Conservation (phyloP, 1,140 invertebrate genomes). For the Apis dorsata region DNA sequence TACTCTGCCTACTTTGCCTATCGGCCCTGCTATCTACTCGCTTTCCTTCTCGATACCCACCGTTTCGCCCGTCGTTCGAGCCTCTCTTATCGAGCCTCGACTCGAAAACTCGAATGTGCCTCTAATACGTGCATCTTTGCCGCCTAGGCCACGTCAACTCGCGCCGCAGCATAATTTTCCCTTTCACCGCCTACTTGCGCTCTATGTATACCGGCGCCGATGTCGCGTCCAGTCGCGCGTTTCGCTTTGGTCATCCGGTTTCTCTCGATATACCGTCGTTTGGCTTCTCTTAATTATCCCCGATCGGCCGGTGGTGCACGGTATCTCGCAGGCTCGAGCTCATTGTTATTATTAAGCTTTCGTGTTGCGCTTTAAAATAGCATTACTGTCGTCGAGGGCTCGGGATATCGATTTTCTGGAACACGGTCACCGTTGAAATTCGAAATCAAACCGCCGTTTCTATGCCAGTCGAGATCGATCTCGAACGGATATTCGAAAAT, state of each 20-base stretch:
- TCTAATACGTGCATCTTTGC: constrained; percentile 20
- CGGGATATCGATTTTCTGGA: constrained; percentile 40
- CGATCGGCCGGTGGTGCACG: background rate
- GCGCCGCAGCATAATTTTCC: constrained; percentile 35
- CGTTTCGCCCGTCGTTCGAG: background rate
- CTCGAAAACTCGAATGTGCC: constrained; percentile 24
- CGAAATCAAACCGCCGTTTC: constrained; percentile 17
- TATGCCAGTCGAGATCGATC: too few species aligned
- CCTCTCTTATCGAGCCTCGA: background rate
- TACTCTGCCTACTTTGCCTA: background rate
- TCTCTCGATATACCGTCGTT: constrained; percentile 12
- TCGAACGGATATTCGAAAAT: background rate
- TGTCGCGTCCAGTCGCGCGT: background rate
- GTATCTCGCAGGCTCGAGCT: background rate
- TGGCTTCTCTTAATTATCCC: constrained; percentile 5
- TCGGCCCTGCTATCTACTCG: background rate
- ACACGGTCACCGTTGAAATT: constrained; percentile 35
- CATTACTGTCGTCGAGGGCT: constrained; percentile 21
- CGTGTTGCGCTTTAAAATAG: constrained; percentile 49
- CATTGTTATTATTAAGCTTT: constrained; percentile 50
- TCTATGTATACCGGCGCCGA: too few species aligned
- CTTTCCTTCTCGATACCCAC: too few species aligned
- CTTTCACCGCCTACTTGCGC: constrained; percentile 42
- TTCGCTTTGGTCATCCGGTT: constrained; percentile 31
- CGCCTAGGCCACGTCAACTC: background rate